These are phyloP conservation scores for Melipona quadrifasciata DNA, from an alignment of 1,140 invertebrate genomes.

Conservation along the genomic window DNA sequence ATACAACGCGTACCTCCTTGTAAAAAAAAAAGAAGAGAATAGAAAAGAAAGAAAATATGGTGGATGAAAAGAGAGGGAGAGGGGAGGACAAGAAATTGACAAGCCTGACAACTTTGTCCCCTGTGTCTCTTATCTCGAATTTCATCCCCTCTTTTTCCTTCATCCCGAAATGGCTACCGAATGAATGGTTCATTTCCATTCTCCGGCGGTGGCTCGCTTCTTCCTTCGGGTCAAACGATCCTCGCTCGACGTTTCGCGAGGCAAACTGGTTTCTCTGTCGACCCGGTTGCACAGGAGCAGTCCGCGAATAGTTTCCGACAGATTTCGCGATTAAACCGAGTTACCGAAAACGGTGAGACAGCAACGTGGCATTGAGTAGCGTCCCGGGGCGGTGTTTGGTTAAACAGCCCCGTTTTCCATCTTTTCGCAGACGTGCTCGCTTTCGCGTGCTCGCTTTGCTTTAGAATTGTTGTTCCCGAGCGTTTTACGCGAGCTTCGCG, in stretches of 20 bases:
- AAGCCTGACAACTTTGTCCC: slow-evolving; percentile 40
- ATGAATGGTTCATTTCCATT: slow-evolving; percentile 57
- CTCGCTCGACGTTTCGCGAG: slow-evolving; percentile 43
- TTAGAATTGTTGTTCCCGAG: not conserved
- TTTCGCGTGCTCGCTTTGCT: not conserved
- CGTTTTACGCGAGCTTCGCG: not conserved
- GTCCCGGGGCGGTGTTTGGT: not conserved
- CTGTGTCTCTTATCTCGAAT: slow-evolving; percentile 13
- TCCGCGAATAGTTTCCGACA: not conserved
- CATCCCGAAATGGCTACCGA: slow-evolving; percentile 43
- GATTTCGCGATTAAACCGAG: slow-evolving; percentile 66
- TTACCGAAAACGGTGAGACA: slow-evolving; percentile 66
- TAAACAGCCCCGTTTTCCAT: slow-evolving; percentile 10
- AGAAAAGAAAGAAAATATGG: too few relatives aligned
- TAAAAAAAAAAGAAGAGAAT: slow-evolving; percentile 10
- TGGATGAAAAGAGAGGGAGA: not conserved
- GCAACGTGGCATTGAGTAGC: slow-evolving; percentile 6
- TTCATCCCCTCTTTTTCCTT: not conserved
- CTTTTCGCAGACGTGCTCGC: too few relatives aligned
- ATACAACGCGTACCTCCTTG: not conserved
- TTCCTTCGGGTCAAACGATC: slow-evolving; percentile 65
- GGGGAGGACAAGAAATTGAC: slow-evolving; percentile 43
- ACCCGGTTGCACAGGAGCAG: slow-evolving; percentile 47
- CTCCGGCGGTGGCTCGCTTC: slow-evolving; percentile 35
- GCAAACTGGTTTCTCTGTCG: slow-evolving; percentile 60